Evolutionary conservation across 2,888 invertebrate genomes (phyloP).

Genomic region (Bruchidius siliquastri): DNA sequence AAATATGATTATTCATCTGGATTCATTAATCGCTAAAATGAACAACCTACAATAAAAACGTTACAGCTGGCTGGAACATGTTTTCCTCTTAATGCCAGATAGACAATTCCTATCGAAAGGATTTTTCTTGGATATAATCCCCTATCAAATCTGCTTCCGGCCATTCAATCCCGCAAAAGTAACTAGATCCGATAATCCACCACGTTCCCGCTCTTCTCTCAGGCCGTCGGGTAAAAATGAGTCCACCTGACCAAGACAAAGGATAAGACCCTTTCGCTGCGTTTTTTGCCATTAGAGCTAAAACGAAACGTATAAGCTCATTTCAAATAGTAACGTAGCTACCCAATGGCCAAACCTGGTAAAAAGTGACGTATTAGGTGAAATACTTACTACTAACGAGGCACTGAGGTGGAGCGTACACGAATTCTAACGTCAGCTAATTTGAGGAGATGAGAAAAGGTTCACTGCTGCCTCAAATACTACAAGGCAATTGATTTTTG

Average conservation of each 20-base stretch:
- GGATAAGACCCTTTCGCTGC: not conserved
- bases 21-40: too few relatives aligned
- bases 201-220: not conserved
- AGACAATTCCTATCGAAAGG: not conserved
- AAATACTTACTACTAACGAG: not conserved
- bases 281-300: not conserved
- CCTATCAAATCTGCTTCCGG: not conserved
- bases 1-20: too few relatives aligned
- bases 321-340: not conserved
- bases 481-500: too few relatives aligned
- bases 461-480: too few relatives aligned
- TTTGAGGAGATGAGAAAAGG: too few relatives aligned
- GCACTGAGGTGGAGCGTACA: not conserved
- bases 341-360: not conserved
- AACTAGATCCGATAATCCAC: not conserved
- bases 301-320: not conserved
- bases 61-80: not conserved
- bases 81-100: not conserved
- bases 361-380: not conserved
- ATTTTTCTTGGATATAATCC: not conserved
- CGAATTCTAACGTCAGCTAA: too few relatives aligned
- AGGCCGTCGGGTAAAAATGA: not conserved
- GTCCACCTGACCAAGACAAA: not conserved
- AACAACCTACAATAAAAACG: too few relatives aligned
- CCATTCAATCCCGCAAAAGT: not conserved